Base-by-base conservation (phyloP, 2,113 vertebrate genomes). In the Microcebus tavaratra region DNA sequence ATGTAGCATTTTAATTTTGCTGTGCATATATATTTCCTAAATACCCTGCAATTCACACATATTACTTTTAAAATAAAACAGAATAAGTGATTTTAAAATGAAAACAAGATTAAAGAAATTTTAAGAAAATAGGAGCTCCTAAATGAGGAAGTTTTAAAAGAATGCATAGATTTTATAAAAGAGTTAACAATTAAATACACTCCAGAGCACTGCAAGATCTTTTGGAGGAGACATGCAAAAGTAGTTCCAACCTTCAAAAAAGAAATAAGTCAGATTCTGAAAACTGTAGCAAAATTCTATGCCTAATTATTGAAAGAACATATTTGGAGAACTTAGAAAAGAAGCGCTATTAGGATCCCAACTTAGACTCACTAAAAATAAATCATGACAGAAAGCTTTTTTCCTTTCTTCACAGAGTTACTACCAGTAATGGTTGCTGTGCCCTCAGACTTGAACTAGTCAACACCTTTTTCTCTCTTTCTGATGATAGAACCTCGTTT, bases 41-140 rank as follows among this genome's bases (percentile, higher is more conserved):
- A 92, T 88, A 94, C 88, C 85, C 59, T 90, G 25, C 13, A 76
- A 88, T 61, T 67, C 34, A 92, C 76, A 96, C 4, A 48, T 57
- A 90, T 75, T 80, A 94, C 65, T 80, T 93, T 83, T 75, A 83
- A 97, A 94, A 59, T 84, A 79, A 89, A 91, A 75, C 25, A 79
- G 42, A 95, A 89, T 78, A 94, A 91, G 48, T 89, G 48, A 87
- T 80, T 92, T 84, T 85, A n/a, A 97, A 96, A 80, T 92, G 50
- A 63, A 91, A 90, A 95, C 53, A 91, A 34, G 11, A 9, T 80
- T 10, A 91, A 89, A 90, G 79, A 79, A 79, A 92, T 27, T 50
- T 48, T 25, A 59, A 85, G 55, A 82, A 80, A 90, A 92, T 39
- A 80, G 87, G 87, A 93, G 8, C 14, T 81, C 70, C 55, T 61